Base-by-base conservation (phyloP, 1,140 invertebrate genomes). In the Bombus cullumanus region DNA sequence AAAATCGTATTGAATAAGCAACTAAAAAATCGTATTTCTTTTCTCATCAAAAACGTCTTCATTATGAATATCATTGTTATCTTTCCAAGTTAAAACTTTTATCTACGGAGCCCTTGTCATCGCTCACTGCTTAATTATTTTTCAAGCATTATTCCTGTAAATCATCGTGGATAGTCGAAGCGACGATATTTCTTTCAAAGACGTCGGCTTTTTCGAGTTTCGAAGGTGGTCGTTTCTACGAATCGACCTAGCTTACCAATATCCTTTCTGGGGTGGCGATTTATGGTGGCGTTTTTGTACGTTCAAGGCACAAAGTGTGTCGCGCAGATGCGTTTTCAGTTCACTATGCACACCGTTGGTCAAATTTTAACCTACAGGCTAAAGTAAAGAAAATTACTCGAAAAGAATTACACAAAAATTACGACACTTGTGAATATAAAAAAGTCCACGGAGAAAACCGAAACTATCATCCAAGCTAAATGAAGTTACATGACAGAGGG, bases 191-290 rank as follows among this genome's bases (percentile, higher is more conserved):
- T 28, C n/a, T 43, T 28, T 34, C n/a, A 2, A 66, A 31, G 39
- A 9, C 22, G 31, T 31, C 3, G 59, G 10, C 3, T 22, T 66
- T 47, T 47, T 47, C 47, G 47, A 2, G 25, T 66, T 31, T 37
- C 34, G 66, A 69, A 41, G 59, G 59, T 66, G 62, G 76, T 22
- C 76, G 10, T 25, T 78, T 78, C 76, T 4, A 66, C 41, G 76
- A 78, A 66, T 43, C 15, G 31, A 13, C 18, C n/a, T 0, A 10
- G 34, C 37, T n/a, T 31, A 41, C 13, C 62, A 1, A 15, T 68
- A 37, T 15, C 12, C 8, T 28, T 53, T 53, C 47, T 22, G 18
- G 62, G 41, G 41, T 79, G 41, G n/a, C 62, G 25, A 79, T 79
- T 68, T 79, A 68, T n/a, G 77, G 12, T 31, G 9, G 1, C 1